These are phyloP conservation scores for Gila robusta DNA, from an alignment of 2,797 vertebrate genomes.

Conservation along the genomic window DNA sequence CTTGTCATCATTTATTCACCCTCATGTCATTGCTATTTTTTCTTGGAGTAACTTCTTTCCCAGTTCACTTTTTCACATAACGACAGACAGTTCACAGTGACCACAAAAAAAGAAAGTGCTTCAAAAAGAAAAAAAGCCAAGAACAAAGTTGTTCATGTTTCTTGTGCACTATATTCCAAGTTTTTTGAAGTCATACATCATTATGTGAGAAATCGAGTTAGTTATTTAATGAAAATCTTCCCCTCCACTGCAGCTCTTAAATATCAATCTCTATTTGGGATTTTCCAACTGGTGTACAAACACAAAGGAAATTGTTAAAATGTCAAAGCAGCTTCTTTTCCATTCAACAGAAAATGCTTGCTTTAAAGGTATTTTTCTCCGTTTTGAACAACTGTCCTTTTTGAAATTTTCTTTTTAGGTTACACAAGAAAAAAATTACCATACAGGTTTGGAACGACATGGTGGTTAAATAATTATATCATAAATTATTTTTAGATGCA, in stretches of 20 bases:
- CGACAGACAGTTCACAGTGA: background rate
- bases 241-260: background rate
- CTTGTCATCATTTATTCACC: slow-evolving; percentile 13
- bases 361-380: background rate
- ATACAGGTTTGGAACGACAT: background rate
- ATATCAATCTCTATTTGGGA: background rate
- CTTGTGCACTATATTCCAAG: background rate
- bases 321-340: background rate
- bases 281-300: background rate
- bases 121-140: background rate
- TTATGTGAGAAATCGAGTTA: background rate
- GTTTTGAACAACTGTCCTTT: background rate
- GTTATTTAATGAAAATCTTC: background rate
- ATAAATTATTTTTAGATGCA: background rate
- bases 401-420: background rate
- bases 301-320: background rate
- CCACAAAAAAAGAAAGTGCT: background rate
- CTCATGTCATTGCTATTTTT: background rate
- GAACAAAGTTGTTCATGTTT: background rate
- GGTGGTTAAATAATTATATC: background rate
- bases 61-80: background rate
- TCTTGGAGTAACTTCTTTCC: background rate
- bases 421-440: background rate
- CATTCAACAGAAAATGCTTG: background rate
- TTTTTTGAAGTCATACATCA: background rate